phyloP scores from a whole-genome alignment of 2,797 vertebrate species.

The Clarias platycephalus region DNA sequence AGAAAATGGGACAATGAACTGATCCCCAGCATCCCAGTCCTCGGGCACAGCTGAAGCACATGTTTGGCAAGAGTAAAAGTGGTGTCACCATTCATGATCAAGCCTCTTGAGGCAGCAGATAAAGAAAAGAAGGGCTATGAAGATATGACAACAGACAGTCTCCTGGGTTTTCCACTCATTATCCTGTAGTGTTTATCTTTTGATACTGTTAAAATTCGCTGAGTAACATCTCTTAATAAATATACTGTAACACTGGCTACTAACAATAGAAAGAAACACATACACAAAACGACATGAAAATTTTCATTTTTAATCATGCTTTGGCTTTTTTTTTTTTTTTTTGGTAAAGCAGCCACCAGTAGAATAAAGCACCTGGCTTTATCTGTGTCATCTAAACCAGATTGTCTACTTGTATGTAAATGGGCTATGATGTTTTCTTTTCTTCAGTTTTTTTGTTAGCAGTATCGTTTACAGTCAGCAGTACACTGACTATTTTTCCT shows the following conservation, averaged over 20 bases:
- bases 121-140: conserved; percentile 47
- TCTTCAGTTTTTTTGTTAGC: background rate
- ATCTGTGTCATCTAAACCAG: background rate
- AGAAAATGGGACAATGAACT: background rate
- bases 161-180: conserved; percentile 11
- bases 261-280: background rate
- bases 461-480: background rate
- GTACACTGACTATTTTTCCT: background rate
- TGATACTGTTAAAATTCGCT: background rate
- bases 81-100: conserved; percentile 48
- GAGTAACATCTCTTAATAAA: background rate
- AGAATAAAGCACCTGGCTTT: background rate
- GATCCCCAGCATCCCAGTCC: background rate
- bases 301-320: background rate
- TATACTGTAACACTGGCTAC: background rate
- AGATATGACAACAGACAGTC: conserved; percentile 33
- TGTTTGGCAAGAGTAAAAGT: conserved; percentile 30
- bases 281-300: background rate
- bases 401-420: background rate
- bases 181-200: background rate
- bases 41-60: conserved; percentile 4
- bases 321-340: conserved; percentile 1
- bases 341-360: background rate
- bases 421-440: background rate
- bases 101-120: conserved; percentile 14